Percentiles rank a stretch among this genome's conserved stretches.
These are phyloP conservation scores for Hyles lineata DNA, from an alignment of 2,888 invertebrate genomes.

Conservation along the genomic window DNA sequence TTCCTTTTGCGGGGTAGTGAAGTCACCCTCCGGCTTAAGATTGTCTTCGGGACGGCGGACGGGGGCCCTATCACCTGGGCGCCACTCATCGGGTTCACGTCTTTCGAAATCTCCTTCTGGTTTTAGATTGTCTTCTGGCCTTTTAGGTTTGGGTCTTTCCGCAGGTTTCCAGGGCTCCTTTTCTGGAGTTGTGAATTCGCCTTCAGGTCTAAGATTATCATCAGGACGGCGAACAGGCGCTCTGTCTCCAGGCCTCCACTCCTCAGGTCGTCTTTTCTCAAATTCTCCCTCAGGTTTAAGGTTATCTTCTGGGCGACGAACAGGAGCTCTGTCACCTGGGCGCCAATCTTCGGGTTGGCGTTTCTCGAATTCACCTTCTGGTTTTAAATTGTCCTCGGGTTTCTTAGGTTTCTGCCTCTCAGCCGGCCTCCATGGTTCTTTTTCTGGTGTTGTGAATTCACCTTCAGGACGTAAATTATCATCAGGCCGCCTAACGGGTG, in stretches of 20 bases:
- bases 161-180: slow-evolving; percentile 69
- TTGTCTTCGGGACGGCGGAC: slow-evolving; percentile 65
- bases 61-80: slow-evolving; percentile 55
- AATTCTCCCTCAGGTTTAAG: slow-evolving; percentile 77
- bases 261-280: slow-evolving; percentile 60
- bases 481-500: slow-evolving; percentile 63
- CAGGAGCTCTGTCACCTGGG: slow-evolving; percentile 55
- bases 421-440: slow-evolving; percentile 67
- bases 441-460: slow-evolving; percentile 72
- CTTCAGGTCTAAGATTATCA: slow-evolving; percentile 84
- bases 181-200: slow-evolving; percentile 64
- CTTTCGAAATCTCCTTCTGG: slow-evolving; percentile 83
- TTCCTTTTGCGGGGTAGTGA: slow-evolving; percentile 55
- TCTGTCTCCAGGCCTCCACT: slow-evolving; percentile 70
- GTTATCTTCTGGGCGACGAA: slow-evolving; percentile 62
- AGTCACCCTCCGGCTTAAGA: slow-evolving; percentile 84
- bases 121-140: slow-evolving; percentile 83
- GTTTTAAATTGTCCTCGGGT: slow-evolving; percentile 83
- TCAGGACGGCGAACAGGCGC: slow-evolving; percentile 66
- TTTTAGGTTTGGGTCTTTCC: slow-evolving; percentile 65
- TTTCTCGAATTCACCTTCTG: slow-evolving; percentile 83
- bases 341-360: slow-evolving; percentile 55
- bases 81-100: slow-evolving; percentile 55
- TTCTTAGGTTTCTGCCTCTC: slow-evolving; percentile 67
- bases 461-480: slow-evolving; percentile 86